Base-by-base conservation (phyloP, 2,113 vertebrate genomes). In the Trogon surrucura region DNA sequence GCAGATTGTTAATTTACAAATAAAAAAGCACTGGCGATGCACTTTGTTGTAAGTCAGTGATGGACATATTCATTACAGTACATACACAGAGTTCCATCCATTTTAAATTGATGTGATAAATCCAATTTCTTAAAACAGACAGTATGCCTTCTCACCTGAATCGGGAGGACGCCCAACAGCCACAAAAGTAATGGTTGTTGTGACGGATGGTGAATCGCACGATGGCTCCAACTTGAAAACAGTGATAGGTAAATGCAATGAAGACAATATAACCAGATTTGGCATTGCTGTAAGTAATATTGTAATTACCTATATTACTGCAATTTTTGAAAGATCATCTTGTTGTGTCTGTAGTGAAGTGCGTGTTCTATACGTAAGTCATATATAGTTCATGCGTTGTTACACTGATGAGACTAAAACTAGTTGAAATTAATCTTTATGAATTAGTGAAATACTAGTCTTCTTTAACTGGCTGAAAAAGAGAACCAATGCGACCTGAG, bases 161-260 rank as follows among this genome's bases (percentile, higher is more conserved):
- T 95, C 98, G 0, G 99, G 99, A 5, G 98, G 98, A 36, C 98
- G 99, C 27, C 94, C 96, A 0, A 92, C 92, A 17, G 99, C 99
- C 54, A 98, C 98, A 21, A 99, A 99, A 94, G 98, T 99, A 14
- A 98, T 99, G 98, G 99, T 99, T 22, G 99, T 99, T 29, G 98
- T 99, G 66, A 99, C 99, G 6, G 99, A 99, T 0, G 99, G 99
- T 8, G 99, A 99, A 96, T 99, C 99, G 3, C 99, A 99, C 0
- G 99, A 99, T 32, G 91, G 73, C 3, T 75, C 82, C n/a, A 62
- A 53, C 10, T 95, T 97, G 88, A 87, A 97, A 47, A 27, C n/a
- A 1, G 98, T 98, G 92, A 98, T 99, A 56, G 85, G 77, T 23
- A 95, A 98, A 6, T 99, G 99, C 91, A 98, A 99, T 58, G 91